Evolutionary conservation across 2,113 vertebrate species (phyloP).

Genomic region (Orcinus orca): DNA sequence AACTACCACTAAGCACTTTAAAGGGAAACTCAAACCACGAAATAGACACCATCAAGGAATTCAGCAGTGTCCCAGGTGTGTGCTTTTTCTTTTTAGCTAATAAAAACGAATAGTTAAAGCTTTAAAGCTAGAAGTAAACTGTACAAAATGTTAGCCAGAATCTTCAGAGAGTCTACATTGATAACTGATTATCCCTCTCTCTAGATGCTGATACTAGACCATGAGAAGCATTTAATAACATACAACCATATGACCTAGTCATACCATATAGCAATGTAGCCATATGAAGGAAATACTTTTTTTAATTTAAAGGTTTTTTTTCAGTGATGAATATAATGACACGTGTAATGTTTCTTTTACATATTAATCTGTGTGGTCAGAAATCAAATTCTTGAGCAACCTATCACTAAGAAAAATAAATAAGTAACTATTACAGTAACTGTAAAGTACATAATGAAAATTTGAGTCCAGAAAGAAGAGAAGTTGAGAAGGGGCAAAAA

Average conservation of each 20-base stretch:
- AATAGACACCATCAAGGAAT: slow-evolving; percentile 1
- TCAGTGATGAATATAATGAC: slow-evolving; percentile 24
- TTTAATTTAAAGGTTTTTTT: not conserved
- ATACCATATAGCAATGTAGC: not conserved
- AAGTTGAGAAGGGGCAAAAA: not conserved
- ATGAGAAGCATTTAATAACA: not conserved
- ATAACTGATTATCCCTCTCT: not conserved
- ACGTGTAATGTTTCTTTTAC: slow-evolving; percentile 28
- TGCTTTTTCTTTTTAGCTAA: not conserved
- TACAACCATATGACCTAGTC: not conserved
- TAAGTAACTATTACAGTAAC: not conserved
- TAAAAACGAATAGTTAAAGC: slow-evolving; percentile 37
- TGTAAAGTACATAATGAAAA: slow-evolving; percentile 34
- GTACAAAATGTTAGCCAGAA: slow-evolving; percentile 29
- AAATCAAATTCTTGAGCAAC: slow-evolving; percentile 35
- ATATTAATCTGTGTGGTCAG: not conserved
- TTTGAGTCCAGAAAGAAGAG: not conserved
- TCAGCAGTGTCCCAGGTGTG: not conserved
- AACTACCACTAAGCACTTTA: slow-evolving; percentile 38
- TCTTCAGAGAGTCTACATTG: not conserved
- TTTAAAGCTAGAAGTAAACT: slow-evolving; percentile 16
- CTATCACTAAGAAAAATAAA: not conserved
- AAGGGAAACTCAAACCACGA: slow-evolving; percentile 28
- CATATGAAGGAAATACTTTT: slow-evolving; percentile 10
- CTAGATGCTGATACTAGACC: not conserved